Percentiles rank a stretch among this genome's conserved stretches.
Conservation (phyloP, 2,113 vertebrate species). For the Pelusios castaneus region DNA sequence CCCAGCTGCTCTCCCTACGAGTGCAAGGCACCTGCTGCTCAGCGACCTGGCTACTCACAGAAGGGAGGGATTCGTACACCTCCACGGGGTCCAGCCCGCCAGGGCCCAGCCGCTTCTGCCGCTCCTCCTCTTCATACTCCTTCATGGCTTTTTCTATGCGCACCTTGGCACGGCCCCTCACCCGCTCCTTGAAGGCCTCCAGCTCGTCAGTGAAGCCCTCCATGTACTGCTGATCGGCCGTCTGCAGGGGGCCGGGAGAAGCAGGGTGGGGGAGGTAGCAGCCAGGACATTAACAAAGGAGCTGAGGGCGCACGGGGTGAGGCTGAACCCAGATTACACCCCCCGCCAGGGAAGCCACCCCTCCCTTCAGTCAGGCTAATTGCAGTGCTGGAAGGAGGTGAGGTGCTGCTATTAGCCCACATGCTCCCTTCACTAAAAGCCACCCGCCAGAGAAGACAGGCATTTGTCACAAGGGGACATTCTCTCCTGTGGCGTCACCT, state of each 20-base stretch:
- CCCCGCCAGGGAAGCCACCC: background rate
- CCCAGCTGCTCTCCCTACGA: background rate
- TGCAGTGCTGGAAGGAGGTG: background rate
- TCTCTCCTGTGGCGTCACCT: no score
- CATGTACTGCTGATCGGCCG: conserved; percentile 92
- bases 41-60: conserved; percentile 63
- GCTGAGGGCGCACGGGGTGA: background rate
- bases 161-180: conserved; percentile 87
- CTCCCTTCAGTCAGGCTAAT: background rate
- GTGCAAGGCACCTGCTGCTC: accelerated
- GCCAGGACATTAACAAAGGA: background rate
- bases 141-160: conserved; percentile 92
- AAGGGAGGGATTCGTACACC: conserved; percentile 88
- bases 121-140: conserved; percentile 92
- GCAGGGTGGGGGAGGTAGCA: accelerated
- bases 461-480: no score
- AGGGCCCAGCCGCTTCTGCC: conserved; percentile 87
- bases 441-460: accelerated
- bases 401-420: accelerated
- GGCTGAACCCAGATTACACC: background rate
- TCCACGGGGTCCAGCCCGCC: conserved; percentile 93
- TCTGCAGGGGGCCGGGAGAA: conserved; percentile 64
- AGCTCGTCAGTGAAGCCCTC: conserved; percentile 95
- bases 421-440: accelerated
- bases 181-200: conserved; percentile 90